Evolutionary conservation across 2,888 invertebrate genomes (phyloP).

Genomic region (Eustalomyia histrio): DNA sequence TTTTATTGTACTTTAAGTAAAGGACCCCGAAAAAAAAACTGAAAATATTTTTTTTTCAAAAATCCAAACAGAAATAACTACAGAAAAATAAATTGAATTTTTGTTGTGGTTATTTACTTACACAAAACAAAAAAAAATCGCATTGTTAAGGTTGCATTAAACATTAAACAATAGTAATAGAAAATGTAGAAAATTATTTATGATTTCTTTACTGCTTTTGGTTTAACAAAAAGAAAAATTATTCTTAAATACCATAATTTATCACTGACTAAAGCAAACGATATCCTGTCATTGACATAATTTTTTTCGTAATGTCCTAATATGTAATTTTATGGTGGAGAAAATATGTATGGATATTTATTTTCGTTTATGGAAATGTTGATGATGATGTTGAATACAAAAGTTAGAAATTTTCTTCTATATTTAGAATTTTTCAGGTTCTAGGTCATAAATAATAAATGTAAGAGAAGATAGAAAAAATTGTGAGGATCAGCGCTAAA

Average conservation of each 20-base stretch:
- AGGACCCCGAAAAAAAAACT: constrained; percentile 11
- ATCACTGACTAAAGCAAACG: constrained; percentile 57
- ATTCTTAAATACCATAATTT: constrained; percentile 59
- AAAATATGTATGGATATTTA: too few species aligned
- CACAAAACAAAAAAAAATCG: neutral
- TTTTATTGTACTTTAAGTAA: constrained; percentile 19
- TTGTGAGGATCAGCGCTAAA: too few species aligned
- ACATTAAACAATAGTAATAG: constrained; percentile 8
- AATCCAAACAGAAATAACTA: constrained; percentile 29
- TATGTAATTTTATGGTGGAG: too few species aligned
- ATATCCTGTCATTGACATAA: constrained; percentile 39
- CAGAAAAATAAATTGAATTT: constrained; percentile 36
- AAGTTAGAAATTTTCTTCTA: too few species aligned
- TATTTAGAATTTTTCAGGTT: too few species aligned
- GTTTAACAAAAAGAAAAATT: constrained; percentile 42
- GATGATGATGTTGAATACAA: too few species aligned
- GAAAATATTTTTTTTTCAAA: neutral
- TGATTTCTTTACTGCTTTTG: constrained; percentile 23
- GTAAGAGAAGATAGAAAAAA: too few species aligned
- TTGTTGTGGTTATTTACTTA: constrained; percentile 26
- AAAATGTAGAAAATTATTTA: neutral
- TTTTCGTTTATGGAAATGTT: too few species aligned
- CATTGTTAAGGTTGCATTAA: constrained; percentile 16
- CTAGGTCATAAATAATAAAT: too few species aligned
- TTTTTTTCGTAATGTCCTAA: neutral